These are phyloP conservation scores for Micrasema minimum DNA, from an alignment of 1,140 invertebrate species.

Conservation along the genomic window DNA sequence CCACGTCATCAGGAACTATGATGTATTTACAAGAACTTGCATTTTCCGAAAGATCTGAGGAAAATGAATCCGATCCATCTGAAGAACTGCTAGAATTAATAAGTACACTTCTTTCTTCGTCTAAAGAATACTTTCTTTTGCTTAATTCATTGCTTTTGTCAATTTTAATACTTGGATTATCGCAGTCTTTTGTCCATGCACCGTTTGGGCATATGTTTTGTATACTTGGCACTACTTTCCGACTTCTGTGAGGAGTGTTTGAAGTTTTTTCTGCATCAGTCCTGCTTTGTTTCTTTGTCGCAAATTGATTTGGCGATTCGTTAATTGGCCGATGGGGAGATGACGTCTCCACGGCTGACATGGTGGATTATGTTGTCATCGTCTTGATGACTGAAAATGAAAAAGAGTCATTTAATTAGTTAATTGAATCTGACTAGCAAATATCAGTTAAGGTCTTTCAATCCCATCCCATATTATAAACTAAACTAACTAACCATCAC, in stretches of 20 bases:
- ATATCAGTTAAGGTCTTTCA: no score
- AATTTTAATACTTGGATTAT: slow-evolving; percentile 16
- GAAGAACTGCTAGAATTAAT: slow-evolving; percentile 27
- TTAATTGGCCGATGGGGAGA: not conserved
- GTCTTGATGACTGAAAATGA: slow-evolving; percentile 7
- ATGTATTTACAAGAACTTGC: slow-evolving; percentile 40
- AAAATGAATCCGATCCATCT: slow-evolving; percentile 6
- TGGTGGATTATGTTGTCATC: slow-evolving; percentile 1
- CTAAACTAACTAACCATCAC: no score
- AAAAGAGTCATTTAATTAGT: slow-evolving; percentile 1
- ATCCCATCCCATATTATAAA: no score
- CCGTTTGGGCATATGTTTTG: slow-evolving; percentile 6
- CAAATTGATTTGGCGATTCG: not conserved
- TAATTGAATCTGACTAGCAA: no score
- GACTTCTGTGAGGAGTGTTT: slow-evolving; percentile 20
- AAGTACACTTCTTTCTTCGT: slow-evolving; percentile 40
- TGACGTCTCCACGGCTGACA: slow-evolving; percentile 15
- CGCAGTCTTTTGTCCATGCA: slow-evolving; percentile 34
- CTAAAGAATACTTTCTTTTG: slow-evolving; percentile 19
- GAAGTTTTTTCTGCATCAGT: slow-evolving; percentile 16
- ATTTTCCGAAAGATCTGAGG: not conserved
- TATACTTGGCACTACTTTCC: slow-evolving; percentile 14
- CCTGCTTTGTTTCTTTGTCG: not conserved
- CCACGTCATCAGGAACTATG: slow-evolving; percentile 12
- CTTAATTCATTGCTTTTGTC: slow-evolving; percentile 22